phyloP scores from a whole-genome alignment of 2,888 invertebrate species.

The Trichogramma dendrolimi region DNA sequence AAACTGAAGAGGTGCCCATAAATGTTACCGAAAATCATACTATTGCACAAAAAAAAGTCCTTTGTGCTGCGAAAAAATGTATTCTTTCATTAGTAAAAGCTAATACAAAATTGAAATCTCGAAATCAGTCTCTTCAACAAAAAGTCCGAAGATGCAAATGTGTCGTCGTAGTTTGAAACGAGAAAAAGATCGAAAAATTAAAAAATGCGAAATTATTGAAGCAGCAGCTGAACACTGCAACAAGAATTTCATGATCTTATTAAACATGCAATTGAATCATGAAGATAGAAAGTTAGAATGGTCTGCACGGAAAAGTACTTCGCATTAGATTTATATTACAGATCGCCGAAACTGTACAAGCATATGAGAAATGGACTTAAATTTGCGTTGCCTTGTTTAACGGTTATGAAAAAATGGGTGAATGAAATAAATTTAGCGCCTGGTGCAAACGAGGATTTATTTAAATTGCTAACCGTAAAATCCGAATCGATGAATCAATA shows the following conservation, averaged over 20 bases:
- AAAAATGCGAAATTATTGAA: background rate
- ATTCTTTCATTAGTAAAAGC: too few species aligned
- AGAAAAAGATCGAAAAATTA: background rate
- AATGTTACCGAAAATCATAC: too few species aligned
- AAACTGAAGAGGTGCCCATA: too few species aligned
- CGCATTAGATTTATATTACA: conserved; percentile 35
- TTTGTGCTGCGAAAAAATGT: too few species aligned
- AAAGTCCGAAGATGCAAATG: background rate
- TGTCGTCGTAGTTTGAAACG: too few species aligned
- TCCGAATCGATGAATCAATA: background rate
- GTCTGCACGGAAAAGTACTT: conserved; percentile 34
- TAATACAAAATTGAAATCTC: too few species aligned
- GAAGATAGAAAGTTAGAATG: conserved; percentile 29
- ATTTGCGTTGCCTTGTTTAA: background rate
- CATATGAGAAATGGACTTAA: background rate
- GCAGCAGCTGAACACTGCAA: background rate
- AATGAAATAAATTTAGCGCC: background rate
- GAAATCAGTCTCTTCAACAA: too few species aligned
- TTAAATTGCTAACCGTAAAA: background rate
- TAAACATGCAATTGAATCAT: conserved; percentile 29
- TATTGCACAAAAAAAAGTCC: too few species aligned
- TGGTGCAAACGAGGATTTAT: background rate
- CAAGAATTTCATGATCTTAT: conserved; percentile 18
- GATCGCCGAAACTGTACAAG: background rate
- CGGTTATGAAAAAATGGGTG: background rate